Base-by-base conservation (phyloP, 2,113 vertebrate species). In the Chunga burmeisteri region DNA sequence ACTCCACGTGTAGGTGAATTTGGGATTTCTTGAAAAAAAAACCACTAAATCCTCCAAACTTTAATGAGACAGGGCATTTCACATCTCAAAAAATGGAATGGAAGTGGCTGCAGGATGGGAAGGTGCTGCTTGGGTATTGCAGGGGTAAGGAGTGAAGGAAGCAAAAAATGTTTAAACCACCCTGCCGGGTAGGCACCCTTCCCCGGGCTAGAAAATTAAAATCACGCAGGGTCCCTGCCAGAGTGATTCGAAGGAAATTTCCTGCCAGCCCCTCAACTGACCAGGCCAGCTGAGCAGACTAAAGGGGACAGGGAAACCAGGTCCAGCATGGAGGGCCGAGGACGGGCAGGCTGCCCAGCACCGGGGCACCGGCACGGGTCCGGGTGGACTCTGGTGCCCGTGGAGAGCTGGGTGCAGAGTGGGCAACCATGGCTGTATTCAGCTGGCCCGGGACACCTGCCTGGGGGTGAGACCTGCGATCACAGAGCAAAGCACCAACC, bases 351-450 rank as follows among this genome's bases (percentile, higher is more conserved):
- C 40, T 38, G 65, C 38, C 53, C 38, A 61, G 46, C 1, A 2
- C 55, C 0, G 1, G 21, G 36, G 25, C 50, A 44, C 11, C 5
- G 2, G 62, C n/a, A 44, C 3, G 1, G 29, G 18, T 36, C 53
- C 0, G 0, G 50, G 56, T 77, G 62, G 42, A 50, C n/a, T 66
- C 34, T 63, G 61, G 18, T 0, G 0, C 12, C n/a, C 7, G 1
- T 25, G 56, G 30, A 2, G 3, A 52, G 29, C 46, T 80, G 23
- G 36, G 34, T 38, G 14, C 36, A 62, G 42, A 61, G 30, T 1
- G 13, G 13, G 32, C 81, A 83, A 46, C 50, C 3, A 3, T 3
- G 11, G 34, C 20, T 66, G 27, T 30, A 13, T 52, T 75, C 40
- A 55, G n/a, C 77, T 59, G 75, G 59, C 23, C 65, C 0, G 0